These are phyloP conservation scores for Ranitomeya imitator DNA, from an alignment of 2,113 vertebrate species.

Conservation along the genomic window DNA sequence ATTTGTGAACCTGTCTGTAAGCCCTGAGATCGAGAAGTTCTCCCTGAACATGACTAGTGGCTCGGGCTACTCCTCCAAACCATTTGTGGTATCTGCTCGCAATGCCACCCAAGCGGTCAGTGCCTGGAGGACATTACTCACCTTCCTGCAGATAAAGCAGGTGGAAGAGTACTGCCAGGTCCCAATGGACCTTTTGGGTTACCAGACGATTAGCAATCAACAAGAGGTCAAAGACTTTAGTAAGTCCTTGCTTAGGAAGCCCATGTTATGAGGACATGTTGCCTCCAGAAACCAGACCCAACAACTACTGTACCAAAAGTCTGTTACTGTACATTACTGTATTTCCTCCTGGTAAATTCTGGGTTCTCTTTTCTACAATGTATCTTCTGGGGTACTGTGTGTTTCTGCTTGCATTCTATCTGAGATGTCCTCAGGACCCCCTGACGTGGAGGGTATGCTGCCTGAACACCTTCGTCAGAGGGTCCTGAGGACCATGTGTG, in stretches of 20 bases:
- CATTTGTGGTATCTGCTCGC: conserved; percentile 93
- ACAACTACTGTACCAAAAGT: conserved; percentile 50
- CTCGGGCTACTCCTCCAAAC: conserved; percentile 90
- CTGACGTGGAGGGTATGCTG: not conserved
- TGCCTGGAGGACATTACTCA: conserved; percentile 93
- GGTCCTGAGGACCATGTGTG: not conserved
- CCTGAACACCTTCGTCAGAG: not conserved
- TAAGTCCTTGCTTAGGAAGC: conserved; percentile 88
- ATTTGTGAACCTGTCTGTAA: conserved; percentile 88
- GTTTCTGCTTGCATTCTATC: conserved; percentile 4
- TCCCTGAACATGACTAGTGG: conserved; percentile 97
- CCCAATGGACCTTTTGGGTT: conserved; percentile 91
- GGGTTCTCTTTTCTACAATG: not conserved
- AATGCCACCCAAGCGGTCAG: conserved; percentile 94
- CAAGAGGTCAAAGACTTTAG: conserved; percentile 92
- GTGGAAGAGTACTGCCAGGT: conserved; percentile 97
- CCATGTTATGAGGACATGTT: conserved; percentile 77
- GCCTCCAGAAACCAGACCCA: conserved; percentile 18
- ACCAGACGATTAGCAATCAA: conserved; percentile 84
- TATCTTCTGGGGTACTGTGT: not conserved
- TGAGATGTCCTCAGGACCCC: not conserved
- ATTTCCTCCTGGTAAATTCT: conserved; percentile 9
- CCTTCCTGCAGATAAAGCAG: conserved; percentile 95
- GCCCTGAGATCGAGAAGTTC: conserved; percentile 92
- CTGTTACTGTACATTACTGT: conserved; percentile 18